These are phyloP conservation scores for Desmodus rotundus DNA, from an alignment of 2,113 vertebrate genomes.

Conservation along the genomic window DNA sequence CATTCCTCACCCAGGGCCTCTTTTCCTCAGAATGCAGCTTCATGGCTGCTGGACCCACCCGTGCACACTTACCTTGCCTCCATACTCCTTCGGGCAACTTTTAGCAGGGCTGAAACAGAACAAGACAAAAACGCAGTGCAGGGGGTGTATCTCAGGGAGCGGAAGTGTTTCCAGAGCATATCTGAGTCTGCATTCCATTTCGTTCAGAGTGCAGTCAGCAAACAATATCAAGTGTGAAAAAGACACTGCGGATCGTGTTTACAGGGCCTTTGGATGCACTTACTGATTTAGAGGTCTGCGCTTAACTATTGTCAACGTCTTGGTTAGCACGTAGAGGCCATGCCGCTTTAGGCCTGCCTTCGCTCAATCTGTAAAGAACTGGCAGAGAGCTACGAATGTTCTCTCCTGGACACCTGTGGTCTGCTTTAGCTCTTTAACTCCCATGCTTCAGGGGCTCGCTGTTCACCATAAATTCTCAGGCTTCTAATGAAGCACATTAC, in stretches of 20 bases:
- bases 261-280: not conserved
- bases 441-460: not conserved
- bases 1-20: not conserved
- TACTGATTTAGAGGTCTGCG: not conserved
- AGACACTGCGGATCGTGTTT: not conserved
- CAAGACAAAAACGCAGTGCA: not conserved
- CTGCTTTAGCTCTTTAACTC: not conserved
- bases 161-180: not conserved
- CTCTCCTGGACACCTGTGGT: not conserved
- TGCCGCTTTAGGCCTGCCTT: not conserved
- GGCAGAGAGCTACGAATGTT: not conserved
- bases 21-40: not conserved
- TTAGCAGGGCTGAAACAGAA: not conserved
- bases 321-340: not conserved
- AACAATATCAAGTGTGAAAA: not conserved
- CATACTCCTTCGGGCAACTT: not conserved
- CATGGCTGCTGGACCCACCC: not conserved
- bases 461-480: not conserved
- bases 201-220: conserved; percentile 12
- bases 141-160: not conserved
- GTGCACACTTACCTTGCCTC: not conserved
- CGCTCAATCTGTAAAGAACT: not conserved
- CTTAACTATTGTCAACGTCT: not conserved
- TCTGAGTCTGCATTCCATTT: not conserved
- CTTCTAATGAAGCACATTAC: not conserved